phyloP scores from a whole-genome alignment of 2,888 invertebrate species.

The Thera obeliscata region DNA sequence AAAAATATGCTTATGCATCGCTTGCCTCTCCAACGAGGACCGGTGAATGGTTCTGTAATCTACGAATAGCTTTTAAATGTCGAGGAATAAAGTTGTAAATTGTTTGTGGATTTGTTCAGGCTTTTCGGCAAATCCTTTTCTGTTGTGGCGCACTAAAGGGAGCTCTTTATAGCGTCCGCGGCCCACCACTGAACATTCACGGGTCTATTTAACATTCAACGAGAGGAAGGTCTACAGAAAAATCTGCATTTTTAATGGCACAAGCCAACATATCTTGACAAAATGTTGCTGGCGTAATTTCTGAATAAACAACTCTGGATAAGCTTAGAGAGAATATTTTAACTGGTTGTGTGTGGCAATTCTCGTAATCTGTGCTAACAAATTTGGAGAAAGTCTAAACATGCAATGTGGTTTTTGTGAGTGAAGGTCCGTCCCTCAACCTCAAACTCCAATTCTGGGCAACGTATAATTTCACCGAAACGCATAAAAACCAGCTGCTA shows the following conservation, averaged over 20 bases:
- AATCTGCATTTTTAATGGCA: slow-evolving; percentile 54
- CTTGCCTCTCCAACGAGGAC: slow-evolving; percentile 44
- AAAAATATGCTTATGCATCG: slow-evolving; percentile 60
- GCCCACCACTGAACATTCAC: slow-evolving; percentile 43
- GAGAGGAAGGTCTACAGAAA: slow-evolving; percentile 44
- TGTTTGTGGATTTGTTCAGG: slow-evolving; percentile 40
- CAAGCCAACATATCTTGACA: slow-evolving; percentile 31
- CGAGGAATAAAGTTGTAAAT: slow-evolving; percentile 39
- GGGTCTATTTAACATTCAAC: slow-evolving; percentile 53
- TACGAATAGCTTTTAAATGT: slow-evolving; percentile 16
- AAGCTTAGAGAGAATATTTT: slow-evolving; percentile 31
- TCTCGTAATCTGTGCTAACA: background rate
- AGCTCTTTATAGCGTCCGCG: slow-evolving; percentile 48
- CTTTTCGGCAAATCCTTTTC: slow-evolving; percentile 53
- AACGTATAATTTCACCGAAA: too few relatives aligned
- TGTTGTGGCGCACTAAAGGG: slow-evolving; percentile 51
- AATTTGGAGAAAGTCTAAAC: background rate
- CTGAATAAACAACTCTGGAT: slow-evolving; percentile 43
- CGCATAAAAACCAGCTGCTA: too few relatives aligned
- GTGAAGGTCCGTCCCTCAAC: background rate
- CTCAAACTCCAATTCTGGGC: too few relatives aligned
- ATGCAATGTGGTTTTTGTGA: background rate
- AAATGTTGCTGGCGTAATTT: slow-evolving; percentile 46
- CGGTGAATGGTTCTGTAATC: slow-evolving; percentile 18
- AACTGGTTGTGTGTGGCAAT: slow-evolving; percentile 14